Percentiles rank a stretch among this genome's conserved stretches.
phyloP scores from a whole-genome alignment of 2,888 invertebrate species.

The Diloba caeruleocephala region DNA sequence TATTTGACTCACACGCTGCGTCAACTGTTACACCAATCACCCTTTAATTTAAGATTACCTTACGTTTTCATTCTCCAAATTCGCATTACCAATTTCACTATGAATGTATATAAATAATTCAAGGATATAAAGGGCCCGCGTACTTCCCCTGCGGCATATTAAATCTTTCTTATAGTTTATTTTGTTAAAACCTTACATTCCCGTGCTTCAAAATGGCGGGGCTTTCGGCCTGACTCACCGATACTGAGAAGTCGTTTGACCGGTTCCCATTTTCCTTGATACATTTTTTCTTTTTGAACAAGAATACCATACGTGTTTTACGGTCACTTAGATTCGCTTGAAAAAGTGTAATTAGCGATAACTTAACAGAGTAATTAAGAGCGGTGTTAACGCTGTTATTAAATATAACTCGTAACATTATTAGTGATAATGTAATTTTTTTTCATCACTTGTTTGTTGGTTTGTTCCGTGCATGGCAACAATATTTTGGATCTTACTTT shows the following conservation, averaged over 20 bases:
- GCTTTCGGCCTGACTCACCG: slow-evolving; percentile 61
- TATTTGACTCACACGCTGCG: no score
- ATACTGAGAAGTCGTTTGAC: slow-evolving; percentile 57
- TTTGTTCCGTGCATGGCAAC: neutral
- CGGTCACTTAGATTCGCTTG: slow-evolving; percentile 35
- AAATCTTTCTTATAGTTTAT: slow-evolving; percentile 1
- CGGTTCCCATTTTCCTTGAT: slow-evolving; percentile 60
- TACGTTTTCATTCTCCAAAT: no score
- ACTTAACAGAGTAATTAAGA: slow-evolving; percentile 21
- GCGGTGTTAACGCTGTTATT: slow-evolving; percentile 32
- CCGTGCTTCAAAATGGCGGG: slow-evolving; percentile 42
- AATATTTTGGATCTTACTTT: no score
- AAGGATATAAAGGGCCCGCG: slow-evolving; percentile 1
- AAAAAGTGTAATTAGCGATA: slow-evolving; percentile 37
- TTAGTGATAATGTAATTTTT: neutral
- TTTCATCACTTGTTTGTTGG: slow-evolving; percentile 2
- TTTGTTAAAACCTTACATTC: slow-evolving; percentile 30
- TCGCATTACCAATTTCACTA: neutral
- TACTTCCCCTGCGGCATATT: slow-evolving; percentile 18
- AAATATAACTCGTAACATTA: slow-evolving; percentile 19
- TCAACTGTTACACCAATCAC: no score
- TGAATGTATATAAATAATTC: slow-evolving; percentile 1
- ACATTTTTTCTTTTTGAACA: slow-evolving; percentile 40
- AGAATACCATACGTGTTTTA: slow-evolving; percentile 31
- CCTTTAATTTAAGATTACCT: no score